Evolutionary conservation across 1,140 invertebrate genomes (phyloP).

Genomic region (Agrilus planipennis): DNA sequence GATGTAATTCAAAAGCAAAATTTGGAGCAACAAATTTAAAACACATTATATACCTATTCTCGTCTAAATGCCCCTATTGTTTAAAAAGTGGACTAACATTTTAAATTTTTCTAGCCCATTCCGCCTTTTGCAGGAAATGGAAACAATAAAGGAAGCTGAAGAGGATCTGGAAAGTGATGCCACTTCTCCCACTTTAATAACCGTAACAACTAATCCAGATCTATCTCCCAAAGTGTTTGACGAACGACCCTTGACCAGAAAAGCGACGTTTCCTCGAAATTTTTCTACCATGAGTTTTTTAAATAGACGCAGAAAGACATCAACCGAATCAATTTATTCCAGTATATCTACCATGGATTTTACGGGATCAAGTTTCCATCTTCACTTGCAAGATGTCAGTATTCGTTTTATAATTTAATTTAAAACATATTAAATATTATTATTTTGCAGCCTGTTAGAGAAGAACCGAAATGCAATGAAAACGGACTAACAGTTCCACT

Average conservation of each 20-base stretch:
- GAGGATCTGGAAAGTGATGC: conserved; percentile 43
- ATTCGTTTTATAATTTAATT: conserved; percentile 1
- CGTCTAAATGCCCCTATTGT: too few species aligned
- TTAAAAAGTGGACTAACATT: too few species aligned
- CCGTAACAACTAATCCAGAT: conserved; percentile 35
- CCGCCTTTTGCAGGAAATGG: conserved; percentile 46
- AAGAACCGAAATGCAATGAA: conserved; percentile 3
- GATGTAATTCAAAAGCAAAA: too few species aligned
- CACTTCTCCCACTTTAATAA: conserved; percentile 20
- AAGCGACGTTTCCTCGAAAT: conserved; percentile 39
- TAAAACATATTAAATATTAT: not conserved
- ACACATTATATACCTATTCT: too few species aligned
- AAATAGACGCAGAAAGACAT: conserved; percentile 36
- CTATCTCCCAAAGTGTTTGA: conserved; percentile 30
- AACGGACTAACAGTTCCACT: conserved; percentile 12
- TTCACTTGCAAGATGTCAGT: conserved; percentile 50
- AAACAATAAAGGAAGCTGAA: conserved; percentile 44
- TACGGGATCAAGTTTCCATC: conserved; percentile 52
- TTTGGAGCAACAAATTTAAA: too few species aligned
- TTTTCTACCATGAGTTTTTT: conserved; percentile 37
- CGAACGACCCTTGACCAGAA: not conserved
- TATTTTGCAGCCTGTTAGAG: not conserved
- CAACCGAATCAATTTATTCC: conserved; percentile 53
- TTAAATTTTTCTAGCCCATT: too few species aligned
- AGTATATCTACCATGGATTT: conserved; percentile 59